phyloP scores from a whole-genome alignment of 1,140 invertebrate genomes.

The Sipha flava region DNA sequence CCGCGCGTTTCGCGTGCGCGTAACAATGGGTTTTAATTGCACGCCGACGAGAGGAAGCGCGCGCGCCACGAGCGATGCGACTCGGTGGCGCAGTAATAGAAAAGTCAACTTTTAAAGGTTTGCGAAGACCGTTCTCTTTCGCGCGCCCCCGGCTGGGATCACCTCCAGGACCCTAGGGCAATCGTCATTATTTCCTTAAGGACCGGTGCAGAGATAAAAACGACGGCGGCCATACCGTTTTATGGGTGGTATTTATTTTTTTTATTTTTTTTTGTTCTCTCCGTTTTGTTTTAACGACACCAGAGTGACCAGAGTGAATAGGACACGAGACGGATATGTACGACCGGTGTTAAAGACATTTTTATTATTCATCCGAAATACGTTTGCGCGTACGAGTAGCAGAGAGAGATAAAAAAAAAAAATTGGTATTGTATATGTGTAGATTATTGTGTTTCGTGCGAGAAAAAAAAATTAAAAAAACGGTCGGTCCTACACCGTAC shows the following conservation, averaged over 20 bases:
- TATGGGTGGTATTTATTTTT: neutral
- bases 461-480: too few relatives aligned
- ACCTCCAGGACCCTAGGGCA: neutral
- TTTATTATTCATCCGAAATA: neutral
- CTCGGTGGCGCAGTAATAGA: neutral
- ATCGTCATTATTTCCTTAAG: slow-evolving; percentile 20
- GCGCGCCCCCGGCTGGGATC: neutral
- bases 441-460: neutral
- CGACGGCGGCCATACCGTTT: neutral
- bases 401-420: neutral
- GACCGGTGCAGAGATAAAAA: neutral
- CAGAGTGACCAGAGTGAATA: too few relatives aligned
- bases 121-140: neutral
- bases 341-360: neutral
- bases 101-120: slow-evolving; percentile 22
- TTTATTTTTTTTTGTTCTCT: neutral
- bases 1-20: too few relatives aligned
- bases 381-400: too few relatives aligned
- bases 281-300: neutral
- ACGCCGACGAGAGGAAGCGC: neutral
- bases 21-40: slow-evolving; percentile 13
- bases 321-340: neutral
- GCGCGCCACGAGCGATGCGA: neutral
- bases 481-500: too few relatives aligned
- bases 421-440: neutral